A percentile compares a stretch with the other conserved stretches of the same genome.
Conservation (phyloP, 92 coral and sea anemone genomes). For the Phenganax subtilis region DNA sequence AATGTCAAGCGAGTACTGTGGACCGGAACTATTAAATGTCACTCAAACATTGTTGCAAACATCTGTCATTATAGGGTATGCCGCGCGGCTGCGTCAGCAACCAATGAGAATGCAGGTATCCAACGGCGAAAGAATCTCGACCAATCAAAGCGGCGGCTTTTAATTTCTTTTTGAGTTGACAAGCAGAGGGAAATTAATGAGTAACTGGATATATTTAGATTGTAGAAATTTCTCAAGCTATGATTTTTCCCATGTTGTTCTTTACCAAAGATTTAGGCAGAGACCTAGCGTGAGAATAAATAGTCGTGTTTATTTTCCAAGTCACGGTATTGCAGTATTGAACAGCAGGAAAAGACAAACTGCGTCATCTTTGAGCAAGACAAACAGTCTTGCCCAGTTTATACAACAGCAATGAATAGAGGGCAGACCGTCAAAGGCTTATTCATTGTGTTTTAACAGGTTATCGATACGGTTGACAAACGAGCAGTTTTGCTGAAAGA, state of each 20-base stretch:
- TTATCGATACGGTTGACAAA: neutral
- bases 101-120: slow-evolving; percentile 26
- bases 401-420: slow-evolving; percentile 7
- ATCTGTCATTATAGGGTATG: slow-evolving; percentile 21
- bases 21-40: slow-evolving; percentile 37
- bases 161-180: slow-evolving; percentile 23
- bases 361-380: neutral
- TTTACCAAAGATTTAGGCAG: neutral
- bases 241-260: neutral
- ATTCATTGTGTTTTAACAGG: slow-evolving; percentile 29
- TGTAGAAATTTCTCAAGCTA: slow-evolving; percentile 17
- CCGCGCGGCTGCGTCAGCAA: neutral
- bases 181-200: slow-evolving; percentile 19
- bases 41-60: slow-evolving; percentile 44
- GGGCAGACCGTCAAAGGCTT: neutral
- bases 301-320: slow-evolving; percentile 1
- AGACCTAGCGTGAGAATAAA: slow-evolving; percentile 21
- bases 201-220: slow-evolving; percentile 14
- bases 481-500: neutral
- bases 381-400: neutral
- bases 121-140: slow-evolving; percentile 12
- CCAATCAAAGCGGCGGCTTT: slow-evolving; percentile 20
- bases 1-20: slow-evolving; percentile 42
- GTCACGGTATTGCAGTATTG: slow-evolving; percentile 1
- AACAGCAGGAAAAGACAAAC: slow-evolving; percentile 23